phyloP scores from a whole-genome alignment of 2,113 vertebrate species.

The Agapornis roseicollis region DNA sequence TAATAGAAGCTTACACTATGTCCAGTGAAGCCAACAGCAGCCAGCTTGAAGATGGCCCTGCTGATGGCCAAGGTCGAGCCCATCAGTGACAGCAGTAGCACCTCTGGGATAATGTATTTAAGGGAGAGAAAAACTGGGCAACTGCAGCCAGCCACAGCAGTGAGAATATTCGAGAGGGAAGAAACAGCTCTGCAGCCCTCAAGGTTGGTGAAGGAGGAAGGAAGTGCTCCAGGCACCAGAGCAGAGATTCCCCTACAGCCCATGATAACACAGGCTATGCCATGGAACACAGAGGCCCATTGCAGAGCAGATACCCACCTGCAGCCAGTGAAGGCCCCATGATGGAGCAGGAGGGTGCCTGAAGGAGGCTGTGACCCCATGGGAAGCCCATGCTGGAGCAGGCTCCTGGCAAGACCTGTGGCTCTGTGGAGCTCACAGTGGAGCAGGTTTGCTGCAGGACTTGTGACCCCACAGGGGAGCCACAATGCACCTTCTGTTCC shows the following conservation, averaged over 20 bases:
- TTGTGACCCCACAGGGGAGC: not conserved
- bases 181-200: not conserved
- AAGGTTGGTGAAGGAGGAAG: not conserved
- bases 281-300: accelerated
- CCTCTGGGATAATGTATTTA: not conserved
- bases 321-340: not conserved
- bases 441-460: not conserved
- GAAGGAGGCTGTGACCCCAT: not conserved
- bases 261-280: not conserved
- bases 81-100: not conserved
- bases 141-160: not conserved
- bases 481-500: not conserved
- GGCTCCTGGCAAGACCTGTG: not conserved
- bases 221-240: not conserved
- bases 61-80: not conserved
- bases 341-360: not conserved
- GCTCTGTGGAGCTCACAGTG: not conserved
- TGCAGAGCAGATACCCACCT: not conserved
- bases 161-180: not conserved
- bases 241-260: not conserved
- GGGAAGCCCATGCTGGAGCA: not conserved
- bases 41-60: not conserved
- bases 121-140: not conserved
- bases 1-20: not conserved
- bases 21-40: not conserved